These are phyloP conservation scores for Leptogaster cylindrica DNA, from an alignment of 2,888 invertebrate genomes.

Conservation along the genomic window DNA sequence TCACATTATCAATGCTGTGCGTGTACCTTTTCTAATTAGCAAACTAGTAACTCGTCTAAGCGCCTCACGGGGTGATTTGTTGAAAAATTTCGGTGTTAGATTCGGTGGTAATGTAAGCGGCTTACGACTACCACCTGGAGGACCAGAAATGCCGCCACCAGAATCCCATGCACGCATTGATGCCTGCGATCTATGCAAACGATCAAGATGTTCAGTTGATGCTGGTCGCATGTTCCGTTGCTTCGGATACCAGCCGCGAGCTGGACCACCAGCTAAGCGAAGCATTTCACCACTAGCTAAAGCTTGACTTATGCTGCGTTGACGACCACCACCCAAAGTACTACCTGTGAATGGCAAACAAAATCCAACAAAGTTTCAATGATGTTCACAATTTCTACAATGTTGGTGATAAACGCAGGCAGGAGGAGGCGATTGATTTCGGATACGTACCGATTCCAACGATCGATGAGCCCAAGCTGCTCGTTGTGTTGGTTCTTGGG, in stretches of 20 bases:
- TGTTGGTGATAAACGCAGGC: background rate
- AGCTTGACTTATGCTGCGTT: constrained; percentile 64
- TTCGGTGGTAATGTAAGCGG: constrained; percentile 88
- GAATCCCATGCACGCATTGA: constrained; percentile 65
- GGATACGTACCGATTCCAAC: constrained; percentile 55
- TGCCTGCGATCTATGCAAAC: constrained; percentile 64
- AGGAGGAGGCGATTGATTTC: constrained; percentile 10
- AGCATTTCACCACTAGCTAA: constrained; percentile 80
- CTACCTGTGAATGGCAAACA: constrained; percentile 59
- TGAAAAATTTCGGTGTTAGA: constrained; percentile 87
- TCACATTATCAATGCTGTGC: too few relatives aligned
- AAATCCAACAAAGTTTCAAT: constrained; percentile 28
- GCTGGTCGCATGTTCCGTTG: constrained; percentile 76
- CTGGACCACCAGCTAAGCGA: constrained; percentile 79
- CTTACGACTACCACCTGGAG: constrained; percentile 70
- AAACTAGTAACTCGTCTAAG: constrained; percentile 87
- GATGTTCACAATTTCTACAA: background rate
- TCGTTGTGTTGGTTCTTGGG: constrained; percentile 64
- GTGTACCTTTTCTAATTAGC: constrained; percentile 81
- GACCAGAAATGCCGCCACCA: constrained; percentile 64
- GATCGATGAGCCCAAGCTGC: constrained; percentile 61
- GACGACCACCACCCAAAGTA: constrained; percentile 65
- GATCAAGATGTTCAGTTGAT: constrained; percentile 84
- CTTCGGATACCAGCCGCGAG: constrained; percentile 83
- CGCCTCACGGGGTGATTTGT: constrained; percentile 85